Evolutionary conservation across 2,113 vertebrate genomes (phyloP).

Genomic region (Furnarius figulus): DNA sequence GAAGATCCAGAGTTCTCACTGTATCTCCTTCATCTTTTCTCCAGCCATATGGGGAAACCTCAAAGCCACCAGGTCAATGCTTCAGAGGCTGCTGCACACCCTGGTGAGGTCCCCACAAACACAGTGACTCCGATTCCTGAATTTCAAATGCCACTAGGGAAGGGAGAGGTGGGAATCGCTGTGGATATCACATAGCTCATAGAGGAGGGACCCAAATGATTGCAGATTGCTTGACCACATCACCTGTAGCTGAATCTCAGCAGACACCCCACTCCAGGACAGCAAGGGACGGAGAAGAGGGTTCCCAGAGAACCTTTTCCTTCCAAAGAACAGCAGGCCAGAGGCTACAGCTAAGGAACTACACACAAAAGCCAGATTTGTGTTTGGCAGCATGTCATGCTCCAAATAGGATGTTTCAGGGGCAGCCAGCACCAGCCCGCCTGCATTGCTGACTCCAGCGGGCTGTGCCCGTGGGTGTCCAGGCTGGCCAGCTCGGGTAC

Average conservation of each 20-base stretch:
- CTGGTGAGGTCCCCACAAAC: not conserved
- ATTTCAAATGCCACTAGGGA: not conserved
- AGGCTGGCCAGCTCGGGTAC: not conserved
- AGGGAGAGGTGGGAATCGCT: not conserved
- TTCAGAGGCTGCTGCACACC: not conserved
- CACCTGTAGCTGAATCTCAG: not conserved
- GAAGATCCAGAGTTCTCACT: fast-evolving
- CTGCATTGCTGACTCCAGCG: not conserved
- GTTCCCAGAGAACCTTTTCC: not conserved
- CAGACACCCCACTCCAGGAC: not conserved
- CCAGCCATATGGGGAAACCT: not conserved
- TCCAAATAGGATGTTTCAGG: fast-evolving
- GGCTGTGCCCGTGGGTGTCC: not conserved
- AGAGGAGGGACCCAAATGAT: not conserved
- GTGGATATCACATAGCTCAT: not conserved
- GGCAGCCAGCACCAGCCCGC: not conserved
- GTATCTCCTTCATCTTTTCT: not conserved
- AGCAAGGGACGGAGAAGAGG: not conserved
- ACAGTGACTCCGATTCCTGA: not conserved
- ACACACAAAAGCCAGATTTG: fast-evolving
- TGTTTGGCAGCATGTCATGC: not conserved
- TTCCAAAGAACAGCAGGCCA: not conserved
- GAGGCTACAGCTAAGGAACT: not conserved
- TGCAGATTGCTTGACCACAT: not conserved
- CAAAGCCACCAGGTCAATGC: not conserved